These are phyloP conservation scores for Sebastes cheni DNA, from an alignment of 2,797 vertebrate species.

Conservation along the genomic window DNA sequence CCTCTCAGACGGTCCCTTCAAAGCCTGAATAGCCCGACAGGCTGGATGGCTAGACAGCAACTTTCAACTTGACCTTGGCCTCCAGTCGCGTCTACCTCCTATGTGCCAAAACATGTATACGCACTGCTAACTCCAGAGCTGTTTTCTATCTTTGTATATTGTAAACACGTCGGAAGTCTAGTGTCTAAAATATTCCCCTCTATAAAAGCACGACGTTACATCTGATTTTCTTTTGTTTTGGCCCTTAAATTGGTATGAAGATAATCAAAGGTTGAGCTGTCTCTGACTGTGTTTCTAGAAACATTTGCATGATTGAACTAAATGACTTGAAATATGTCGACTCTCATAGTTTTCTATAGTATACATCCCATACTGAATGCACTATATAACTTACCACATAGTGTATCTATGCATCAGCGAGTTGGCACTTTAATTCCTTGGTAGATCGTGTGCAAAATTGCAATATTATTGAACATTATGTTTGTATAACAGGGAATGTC, in stretches of 20 bases:
- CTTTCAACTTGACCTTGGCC: slow-evolving; percentile 99
- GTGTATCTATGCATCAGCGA: neutral
- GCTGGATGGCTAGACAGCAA: slow-evolving; percentile 87
- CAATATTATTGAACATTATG: neutral
- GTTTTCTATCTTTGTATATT: slow-evolving; percentile 64
- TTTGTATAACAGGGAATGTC: neutral
- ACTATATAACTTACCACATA: neutral
- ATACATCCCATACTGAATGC: neutral
- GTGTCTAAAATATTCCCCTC: neutral
- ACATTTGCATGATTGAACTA: neutral
- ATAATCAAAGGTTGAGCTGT: neutral
- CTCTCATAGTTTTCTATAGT: neutral
- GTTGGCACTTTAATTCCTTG: neutral
- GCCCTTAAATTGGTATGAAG: accelerated
- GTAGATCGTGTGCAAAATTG: neutral
- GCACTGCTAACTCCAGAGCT: slow-evolving; percentile 67
- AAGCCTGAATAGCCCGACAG: slow-evolving; percentile 83
- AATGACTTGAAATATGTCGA: neutral
- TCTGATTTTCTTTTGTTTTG: neutral
- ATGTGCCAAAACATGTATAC: slow-evolving; percentile 76
- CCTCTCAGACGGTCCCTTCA: slow-evolving; percentile 78
- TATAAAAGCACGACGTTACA: too few species aligned
- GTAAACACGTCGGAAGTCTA: slow-evolving; percentile 65
- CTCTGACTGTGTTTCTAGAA: neutral
- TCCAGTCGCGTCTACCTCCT: slow-evolving; percentile 86